A percentile compares a stretch with the other conserved stretches of the same genome.
Conservation (phyloP, 2,888 invertebrate genomes). For the Doris montereyensis region DNA sequence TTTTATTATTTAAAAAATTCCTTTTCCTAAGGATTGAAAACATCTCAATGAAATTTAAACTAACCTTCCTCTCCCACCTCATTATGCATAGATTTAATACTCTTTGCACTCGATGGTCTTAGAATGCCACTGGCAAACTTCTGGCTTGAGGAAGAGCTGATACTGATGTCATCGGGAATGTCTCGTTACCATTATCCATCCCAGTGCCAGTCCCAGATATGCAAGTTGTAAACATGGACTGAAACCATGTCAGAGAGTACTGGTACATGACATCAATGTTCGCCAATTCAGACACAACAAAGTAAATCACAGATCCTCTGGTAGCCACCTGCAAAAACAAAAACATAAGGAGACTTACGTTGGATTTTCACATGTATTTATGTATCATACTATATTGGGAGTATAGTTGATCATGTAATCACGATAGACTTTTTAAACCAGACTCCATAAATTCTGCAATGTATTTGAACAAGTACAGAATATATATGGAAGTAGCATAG, state of each 20-base stretch:
- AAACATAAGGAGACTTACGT: background rate
- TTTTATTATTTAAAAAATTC: too few species aligned
- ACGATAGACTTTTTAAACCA: too few species aligned
- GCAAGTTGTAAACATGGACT: constrained; percentile 68
- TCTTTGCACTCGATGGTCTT: constrained; percentile 38
- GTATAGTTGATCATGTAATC: too few species aligned
- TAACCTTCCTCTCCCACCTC: constrained; percentile 1
- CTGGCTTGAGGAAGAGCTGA: constrained; percentile 29
- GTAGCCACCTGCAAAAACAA: constrained; percentile 66
- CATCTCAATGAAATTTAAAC: too few species aligned
- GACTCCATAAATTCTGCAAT: too few species aligned
- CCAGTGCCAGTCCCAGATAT: constrained; percentile 49
- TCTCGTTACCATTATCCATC: background rate
- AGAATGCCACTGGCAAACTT: constrained; percentile 32
- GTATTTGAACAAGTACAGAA: too few species aligned
- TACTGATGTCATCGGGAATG: background rate
- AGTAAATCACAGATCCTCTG: constrained; percentile 72
- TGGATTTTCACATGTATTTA: too few species aligned
- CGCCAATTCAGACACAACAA: constrained; percentile 70
- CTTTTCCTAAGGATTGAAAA: too few species aligned
- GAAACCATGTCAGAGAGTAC: constrained; percentile 72
- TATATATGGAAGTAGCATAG: too few species aligned
- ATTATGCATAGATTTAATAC: constrained; percentile 28
- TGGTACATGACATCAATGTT: constrained; percentile 73
- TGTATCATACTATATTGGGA: too few species aligned